Conservation (phyloP, 2,888 invertebrate genomes). For the Scaptomyza cyrtandrae region DNA sequence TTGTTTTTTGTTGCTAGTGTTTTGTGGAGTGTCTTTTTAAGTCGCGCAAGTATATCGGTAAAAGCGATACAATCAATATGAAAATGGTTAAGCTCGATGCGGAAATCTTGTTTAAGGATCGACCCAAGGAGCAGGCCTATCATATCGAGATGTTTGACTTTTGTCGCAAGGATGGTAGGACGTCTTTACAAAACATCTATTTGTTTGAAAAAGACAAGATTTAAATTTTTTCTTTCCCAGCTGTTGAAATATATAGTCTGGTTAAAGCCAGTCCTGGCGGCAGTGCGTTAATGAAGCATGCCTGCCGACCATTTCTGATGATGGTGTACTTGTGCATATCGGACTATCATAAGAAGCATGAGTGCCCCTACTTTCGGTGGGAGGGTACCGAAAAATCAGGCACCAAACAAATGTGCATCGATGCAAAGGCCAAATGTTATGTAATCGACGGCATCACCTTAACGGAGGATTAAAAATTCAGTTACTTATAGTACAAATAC, state of each 20-base stretch:
- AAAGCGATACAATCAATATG: slow-evolving; percentile 72
- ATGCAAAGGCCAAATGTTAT: slow-evolving; percentile 60
- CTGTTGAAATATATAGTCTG: slow-evolving; percentile 24
- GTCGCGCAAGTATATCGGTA: slow-evolving; percentile 71
- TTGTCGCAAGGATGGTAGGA: slow-evolving; percentile 61
- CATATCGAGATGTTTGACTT: slow-evolving; percentile 58
- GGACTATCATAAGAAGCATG: slow-evolving; percentile 63
- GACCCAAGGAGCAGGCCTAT: slow-evolving; percentile 69
- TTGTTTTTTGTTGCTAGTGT: slow-evolving; percentile 53
- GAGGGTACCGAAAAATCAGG: slow-evolving; percentile 22
- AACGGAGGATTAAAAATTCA: not conserved
- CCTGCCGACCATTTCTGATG: slow-evolving; percentile 66
- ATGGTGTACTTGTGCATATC: slow-evolving; percentile 63
- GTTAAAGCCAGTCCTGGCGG: slow-evolving; percentile 54
- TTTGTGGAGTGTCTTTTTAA: slow-evolving; percentile 72
- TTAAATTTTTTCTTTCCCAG: slow-evolving; percentile 24
- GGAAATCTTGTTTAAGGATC: slow-evolving; percentile 46
- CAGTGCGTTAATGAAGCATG: slow-evolving; percentile 41
- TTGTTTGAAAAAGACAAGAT: not conserved
- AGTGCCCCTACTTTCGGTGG: slow-evolving; percentile 74
- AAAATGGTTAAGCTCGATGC: slow-evolving; percentile 72
- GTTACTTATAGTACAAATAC: not conserved
- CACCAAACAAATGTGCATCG: slow-evolving; percentile 35
- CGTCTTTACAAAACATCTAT: not conserved
- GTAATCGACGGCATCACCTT: slow-evolving; percentile 59